A percentile compares a stretch with the other conserved stretches of the same genome.
These are phyloP conservation scores for Bufo gargarizans DNA, from an alignment of 2,113 vertebrate species.

Conservation along the genomic window DNA sequence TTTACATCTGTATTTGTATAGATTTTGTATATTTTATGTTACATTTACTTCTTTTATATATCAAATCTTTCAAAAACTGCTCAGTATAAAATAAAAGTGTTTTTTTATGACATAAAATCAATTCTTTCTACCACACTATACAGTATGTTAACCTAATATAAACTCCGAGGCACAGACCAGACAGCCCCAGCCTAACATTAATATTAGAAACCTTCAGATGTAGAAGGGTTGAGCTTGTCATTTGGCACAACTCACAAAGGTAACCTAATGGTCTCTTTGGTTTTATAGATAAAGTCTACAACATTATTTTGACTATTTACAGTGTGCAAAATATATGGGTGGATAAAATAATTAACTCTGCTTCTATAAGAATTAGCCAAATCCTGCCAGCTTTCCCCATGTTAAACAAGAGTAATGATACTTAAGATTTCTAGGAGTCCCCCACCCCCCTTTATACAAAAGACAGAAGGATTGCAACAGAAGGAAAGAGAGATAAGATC, in stretches of 20 bases:
- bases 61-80: too few relatives aligned
- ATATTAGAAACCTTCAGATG: not conserved
- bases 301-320: not conserved
- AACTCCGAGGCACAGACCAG: not conserved
- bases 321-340: not conserved
- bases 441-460: constrained; percentile 19
- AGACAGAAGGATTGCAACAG: not conserved
- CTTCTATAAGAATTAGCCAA: not conserved
- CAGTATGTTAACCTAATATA: not conserved
- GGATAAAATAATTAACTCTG: not conserved
- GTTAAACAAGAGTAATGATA: not conserved
- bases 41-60: not conserved
- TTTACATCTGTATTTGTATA: not conserved
- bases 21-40: not conserved
- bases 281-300: not conserved
- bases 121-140: not conserved
- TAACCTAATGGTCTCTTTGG: not conserved
- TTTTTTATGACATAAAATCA: not conserved
- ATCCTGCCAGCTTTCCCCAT: not conserved
- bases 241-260: not conserved
- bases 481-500: not conserved
- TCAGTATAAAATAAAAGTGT: not conserved
- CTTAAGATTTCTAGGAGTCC: not conserved
- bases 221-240: not conserved
- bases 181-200: not conserved